Base-by-base conservation (phyloP, 2,797 vertebrate genomes). In the Eulemur coronatus region DNA sequence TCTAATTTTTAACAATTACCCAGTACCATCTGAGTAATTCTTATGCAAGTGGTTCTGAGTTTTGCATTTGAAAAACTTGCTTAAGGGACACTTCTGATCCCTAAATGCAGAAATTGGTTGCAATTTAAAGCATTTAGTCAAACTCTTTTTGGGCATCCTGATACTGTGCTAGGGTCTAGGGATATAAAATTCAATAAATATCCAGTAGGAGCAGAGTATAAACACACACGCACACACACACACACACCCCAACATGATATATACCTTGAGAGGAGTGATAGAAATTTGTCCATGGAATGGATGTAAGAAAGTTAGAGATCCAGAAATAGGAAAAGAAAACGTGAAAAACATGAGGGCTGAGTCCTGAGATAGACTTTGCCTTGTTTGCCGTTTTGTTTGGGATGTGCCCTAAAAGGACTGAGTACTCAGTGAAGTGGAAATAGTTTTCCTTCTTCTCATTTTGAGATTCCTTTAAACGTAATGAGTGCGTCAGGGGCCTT, bases 11-110 rank as follows among this genome's bases (percentile, higher is more conserved):
- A 85, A 33, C 33, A 88, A 57, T 57, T 57, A 57, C 4, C 24
- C 9, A 57, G 6, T 50, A 18, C 8, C 5, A 13, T 57, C 26
- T 50, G 13, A 7, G 5, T 72, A 5, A 84, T 52, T 84, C 59
- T 94, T 80, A 84, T 28, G 24, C 9, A 81, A 28, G 12, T 72
- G 20, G 12, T 57, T n/a, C 24, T 63, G 43, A 91, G 13, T 82
- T 85, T 76, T 94, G 20, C 7, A 90, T 73, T 84, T 46, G 11
- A 84, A 96, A 75, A 46, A 6, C 5, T 90, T 87, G 6, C 13
- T 17, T 92, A 75, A 14, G 12, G 35, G 14, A 22, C 13, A 91
- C 9, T 63, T 72, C 30, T 57, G 46, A 79, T 7, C 11, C 17
- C 1, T 59, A 70, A 46, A 5, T 84, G 35, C 63, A 84, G 67